Evolutionary conservation across 2,113 vertebrate species (phyloP).

Genomic region (Amblyopsis rosae): DNA sequence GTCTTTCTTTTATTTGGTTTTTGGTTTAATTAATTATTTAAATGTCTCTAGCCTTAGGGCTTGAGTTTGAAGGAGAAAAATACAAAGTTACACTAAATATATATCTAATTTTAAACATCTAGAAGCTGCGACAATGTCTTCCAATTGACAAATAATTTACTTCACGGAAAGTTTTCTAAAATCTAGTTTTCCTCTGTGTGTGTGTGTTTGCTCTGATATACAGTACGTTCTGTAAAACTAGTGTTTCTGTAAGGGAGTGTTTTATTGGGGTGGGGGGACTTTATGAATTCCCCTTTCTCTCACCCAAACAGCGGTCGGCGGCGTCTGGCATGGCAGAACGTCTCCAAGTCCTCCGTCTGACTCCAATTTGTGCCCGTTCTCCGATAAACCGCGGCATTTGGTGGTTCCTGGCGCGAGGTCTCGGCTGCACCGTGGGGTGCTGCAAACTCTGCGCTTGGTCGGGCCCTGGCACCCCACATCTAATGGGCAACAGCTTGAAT

Average conservation of each 20-base stretch:
- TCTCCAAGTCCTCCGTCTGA: constrained; percentile 76
- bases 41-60: constrained; percentile 4
- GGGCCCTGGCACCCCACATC: constrained; percentile 78
- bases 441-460: constrained; percentile 78
- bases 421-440: constrained; percentile 76
- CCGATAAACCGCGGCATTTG: constrained; percentile 81
- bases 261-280: constrained; percentile 29
- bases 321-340: constrained; percentile 56
- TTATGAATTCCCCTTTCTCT: constrained; percentile 27
- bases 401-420: constrained; percentile 78
- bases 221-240: background rate
- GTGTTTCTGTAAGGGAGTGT: background rate
- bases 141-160: background rate
- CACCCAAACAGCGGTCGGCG: constrained; percentile 52
- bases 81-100: background rate
- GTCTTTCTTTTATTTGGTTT: constrained; percentile 7
- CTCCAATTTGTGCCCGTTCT: constrained; percentile 78
- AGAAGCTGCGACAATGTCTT: background rate
- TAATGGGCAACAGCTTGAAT: constrained; percentile 85
- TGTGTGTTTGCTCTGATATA: background rate
- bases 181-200: background rate
- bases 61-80: constrained; percentile 1
- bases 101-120: background rate
- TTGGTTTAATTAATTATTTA: background rate
- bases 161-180: background rate